Evolutionary conservation across 2,888 invertebrate species (phyloP), one percentile per base, ranked within the genome.

Genomic region (Aethes cnicana): DNA sequence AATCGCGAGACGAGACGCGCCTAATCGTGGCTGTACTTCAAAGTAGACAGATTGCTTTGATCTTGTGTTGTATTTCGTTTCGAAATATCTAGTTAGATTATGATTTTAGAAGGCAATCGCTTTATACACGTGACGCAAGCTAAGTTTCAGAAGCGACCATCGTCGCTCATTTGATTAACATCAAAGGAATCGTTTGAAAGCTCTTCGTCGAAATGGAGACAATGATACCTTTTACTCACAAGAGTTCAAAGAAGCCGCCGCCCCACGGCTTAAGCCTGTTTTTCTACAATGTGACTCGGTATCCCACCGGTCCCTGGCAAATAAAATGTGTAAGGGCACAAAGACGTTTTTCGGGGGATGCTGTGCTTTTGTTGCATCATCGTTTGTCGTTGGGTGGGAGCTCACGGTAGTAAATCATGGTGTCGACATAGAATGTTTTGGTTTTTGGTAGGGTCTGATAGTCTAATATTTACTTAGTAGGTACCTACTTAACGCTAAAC

Each of bases 171-270:
- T 52, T 52, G 52, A 46, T 52, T 52, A 52, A 52, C 52, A 26
- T 52, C 52, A 52, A 52, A 46, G 52, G 39, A 46, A 26, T 37
- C 44, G 46, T 30, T 52, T 52, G 46, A 52, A 52, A 52, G 52
- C 52, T 52, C 52, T 50, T 50, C 50, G 44, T 7, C 50, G 44
- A 50, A 52, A 46, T 39, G 39, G 37, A 39, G 50, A 52, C 52
- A 46, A 52, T 52, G 44, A 52, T 52, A 52, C 44, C 52, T 52
- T 52, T 52, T 52, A 52, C 43, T 36, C 32, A 32, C n/a, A n/a
- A n/a, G 46, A 52, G 44, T 36, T 52, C 46, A 52, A 52, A 52
- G 44, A 52, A 39, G 36, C 46, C 25, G 32, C 39, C 26, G 52
- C 44, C 32, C 25, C 32, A 37, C 44, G 44, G 43, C 43, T 21